A percentile compares a stretch with the other conserved stretches of the same genome.
Conservation (phyloP, 2,888 invertebrate genomes). For the Galerucella pusilla region DNA sequence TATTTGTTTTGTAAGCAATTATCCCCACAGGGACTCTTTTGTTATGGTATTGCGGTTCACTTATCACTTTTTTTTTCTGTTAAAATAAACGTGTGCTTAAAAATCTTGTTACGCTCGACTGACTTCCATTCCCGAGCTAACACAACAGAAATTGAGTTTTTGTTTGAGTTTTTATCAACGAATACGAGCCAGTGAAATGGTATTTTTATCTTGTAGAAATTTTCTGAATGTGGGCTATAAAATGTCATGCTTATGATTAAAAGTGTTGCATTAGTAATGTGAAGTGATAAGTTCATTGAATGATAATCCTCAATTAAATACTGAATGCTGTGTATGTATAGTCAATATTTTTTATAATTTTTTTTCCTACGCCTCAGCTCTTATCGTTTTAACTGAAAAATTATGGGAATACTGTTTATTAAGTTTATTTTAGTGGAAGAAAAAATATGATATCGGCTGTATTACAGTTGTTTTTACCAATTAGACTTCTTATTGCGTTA, state of each 20-base stretch:
- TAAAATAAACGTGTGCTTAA: conserved; percentile 42
- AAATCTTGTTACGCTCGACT: conserved; percentile 34
- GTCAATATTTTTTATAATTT: too few relatives aligned
- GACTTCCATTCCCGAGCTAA: conserved; percentile 24
- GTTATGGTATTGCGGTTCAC: conserved; percentile 42
- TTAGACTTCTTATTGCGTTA: too few relatives aligned
- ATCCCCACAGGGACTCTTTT: conserved; percentile 35
- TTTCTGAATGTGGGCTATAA: conserved; percentile 2
- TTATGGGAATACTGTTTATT: too few relatives aligned
- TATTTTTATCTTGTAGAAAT: conserved; percentile 16
- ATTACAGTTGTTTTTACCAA: too few relatives aligned
- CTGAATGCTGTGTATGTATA: too few relatives aligned
- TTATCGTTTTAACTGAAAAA: too few relatives aligned
- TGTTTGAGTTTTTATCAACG: conserved; percentile 24
- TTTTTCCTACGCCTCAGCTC: too few relatives aligned
- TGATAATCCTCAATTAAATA: too few relatives aligned
- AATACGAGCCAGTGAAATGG: conserved; percentile 19
- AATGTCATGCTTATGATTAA: not conserved
- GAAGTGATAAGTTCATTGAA: too few relatives aligned
- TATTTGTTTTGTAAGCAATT: conserved; percentile 39
- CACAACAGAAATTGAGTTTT: conserved; percentile 33
- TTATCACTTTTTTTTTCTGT: conserved; percentile 40
- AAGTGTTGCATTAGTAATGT: too few relatives aligned
- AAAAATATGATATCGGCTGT: too few relatives aligned
- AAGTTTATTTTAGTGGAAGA: too few relatives aligned